Base-by-base conservation (phyloP, 2,888 invertebrate genomes). In the Apodemia mormo region DNA sequence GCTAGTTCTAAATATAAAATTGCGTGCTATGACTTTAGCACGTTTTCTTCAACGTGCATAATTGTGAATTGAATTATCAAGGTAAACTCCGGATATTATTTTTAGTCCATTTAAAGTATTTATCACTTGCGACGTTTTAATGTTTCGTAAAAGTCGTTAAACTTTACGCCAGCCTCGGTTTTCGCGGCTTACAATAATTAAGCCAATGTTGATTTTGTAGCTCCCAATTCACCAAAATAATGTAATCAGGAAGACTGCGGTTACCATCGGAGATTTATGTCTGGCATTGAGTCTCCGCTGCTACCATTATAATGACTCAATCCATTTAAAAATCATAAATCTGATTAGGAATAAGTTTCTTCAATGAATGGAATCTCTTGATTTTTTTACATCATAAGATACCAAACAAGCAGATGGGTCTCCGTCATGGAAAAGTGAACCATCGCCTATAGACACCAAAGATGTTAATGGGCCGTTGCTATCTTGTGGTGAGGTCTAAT, bases 201-300 rank as follows among this genome's bases (percentile, higher is more conserved):
- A 72, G 68, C 56, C 69, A 65, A 66, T 73, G 71, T 74, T 74
- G 70, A 73, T 73, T 71, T 70, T 67, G 71, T 67, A 69, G 67
- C 65, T 54, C 66, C 40, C 69, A 72, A 73, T 74, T 71, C 66
- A 43, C 72, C 74, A 74, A 71, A 73, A 71, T 72, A 72, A 71
- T 54, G 70, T 71, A 72, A 74, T 71, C 66, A 73, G 70, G 71
- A 71, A 45, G 45, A 68, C 58, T 33, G 56, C 68, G 67, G 61
- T 64, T 64, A 49, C 45, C 52, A 64, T 33, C 10, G 65, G 65
- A 70, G 72, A 74, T 74, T 72, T 71, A 74, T 69, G 70, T 71
- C 70, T 54, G 33, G 58, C 49, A 49, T 49, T 49, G 49, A 49
- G 49, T 49, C 14, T 12, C 14, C 14, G 49, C 14, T 14, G 49